Percentiles rank a stretch among this genome's conserved stretches.
These are phyloP conservation scores for Brachynemurus nebulosus DNA, from an alignment of 2,888 invertebrate species.

Conservation along the genomic window DNA sequence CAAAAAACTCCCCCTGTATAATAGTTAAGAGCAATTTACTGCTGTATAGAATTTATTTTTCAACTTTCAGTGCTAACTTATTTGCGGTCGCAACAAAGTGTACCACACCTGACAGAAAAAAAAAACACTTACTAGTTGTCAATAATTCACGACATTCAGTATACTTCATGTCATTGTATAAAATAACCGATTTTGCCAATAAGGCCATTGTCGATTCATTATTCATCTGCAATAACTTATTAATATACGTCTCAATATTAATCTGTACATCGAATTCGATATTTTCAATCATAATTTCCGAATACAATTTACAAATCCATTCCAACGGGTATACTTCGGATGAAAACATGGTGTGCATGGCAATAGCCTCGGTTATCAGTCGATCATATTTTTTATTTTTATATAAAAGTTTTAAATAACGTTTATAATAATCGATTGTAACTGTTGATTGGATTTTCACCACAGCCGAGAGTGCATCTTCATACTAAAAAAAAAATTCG, in stretches of 20 bases:
- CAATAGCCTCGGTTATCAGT: conserved; percentile 32
- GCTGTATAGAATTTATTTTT: no score
- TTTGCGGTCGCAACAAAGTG: no score
- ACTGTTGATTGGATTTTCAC: conserved; percentile 21
- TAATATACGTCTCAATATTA: conserved; percentile 35
- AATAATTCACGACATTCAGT: conserved; percentile 40
- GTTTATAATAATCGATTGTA: conserved; percentile 29
- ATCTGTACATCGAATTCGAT: conserved; percentile 17
- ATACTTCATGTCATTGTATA: conserved; percentile 37
- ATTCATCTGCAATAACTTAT: conserved; percentile 39
- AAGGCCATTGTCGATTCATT: conserved; percentile 44
- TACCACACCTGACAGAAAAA: no score
- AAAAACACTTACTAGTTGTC: conserved; percentile 27
- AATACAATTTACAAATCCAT: conserved; percentile 47
- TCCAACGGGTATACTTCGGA: conserved; percentile 38
- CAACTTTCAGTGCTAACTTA: no score
- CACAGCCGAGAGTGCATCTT: conserved; percentile 23
- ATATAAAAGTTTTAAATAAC: conserved; percentile 36
- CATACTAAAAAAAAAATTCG: conserved; percentile 23
- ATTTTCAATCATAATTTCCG: conserved; percentile 31
- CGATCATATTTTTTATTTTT: conserved; percentile 30
- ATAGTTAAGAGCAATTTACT: no score
- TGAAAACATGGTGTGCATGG: conserved; percentile 35
- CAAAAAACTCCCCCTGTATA: no score
- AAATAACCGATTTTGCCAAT: conserved; percentile 44